Percentiles rank a stretch among this genome's conserved stretches.
Evolutionary conservation across 2,113 vertebrate genomes (phyloP).

Genomic region (Formicarius rufipectus): DNA sequence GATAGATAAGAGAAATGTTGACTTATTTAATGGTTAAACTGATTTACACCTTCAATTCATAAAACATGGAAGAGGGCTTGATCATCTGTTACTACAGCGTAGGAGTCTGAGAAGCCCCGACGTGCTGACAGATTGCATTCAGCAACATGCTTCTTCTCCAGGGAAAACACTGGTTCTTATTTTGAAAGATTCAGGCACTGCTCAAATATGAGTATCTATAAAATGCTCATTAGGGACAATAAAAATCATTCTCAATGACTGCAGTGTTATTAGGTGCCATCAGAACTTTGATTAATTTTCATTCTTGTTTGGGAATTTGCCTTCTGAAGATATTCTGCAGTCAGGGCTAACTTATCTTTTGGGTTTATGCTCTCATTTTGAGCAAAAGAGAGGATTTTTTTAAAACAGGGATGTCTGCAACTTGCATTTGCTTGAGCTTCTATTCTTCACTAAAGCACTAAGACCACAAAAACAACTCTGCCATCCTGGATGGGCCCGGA

Average conservation of each 20-base stretch:
- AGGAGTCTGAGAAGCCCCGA: not conserved
- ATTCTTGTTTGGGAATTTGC: not conserved
- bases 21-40: constrained; percentile 58
- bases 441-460: not conserved
- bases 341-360: not conserved
- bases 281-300: constrained; percentile 44
- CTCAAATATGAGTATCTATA: constrained; percentile 37
- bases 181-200: constrained; percentile 47
- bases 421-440: not conserved
- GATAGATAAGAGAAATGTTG: constrained; percentile 54
- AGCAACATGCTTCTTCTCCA: constrained; percentile 21
- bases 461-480: not conserved
- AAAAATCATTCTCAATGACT: constrained; percentile 45
- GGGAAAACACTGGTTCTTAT: constrained; percentile 26
- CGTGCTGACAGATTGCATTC: constrained; percentile 42
- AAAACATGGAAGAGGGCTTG: constrained; percentile 53
- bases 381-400: not conserved
- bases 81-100: constrained; percentile 21
- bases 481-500: accelerated
- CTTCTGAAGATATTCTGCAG: not conserved
- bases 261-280: constrained; percentile 30
- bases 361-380: not conserved
- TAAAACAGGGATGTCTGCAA: not conserved
- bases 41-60: constrained; percentile 55
- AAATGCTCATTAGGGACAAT: constrained; percentile 61